These are phyloP conservation scores for Euproctis similis DNA, from an alignment of 2,888 invertebrate genomes.

Conservation along the genomic window DNA sequence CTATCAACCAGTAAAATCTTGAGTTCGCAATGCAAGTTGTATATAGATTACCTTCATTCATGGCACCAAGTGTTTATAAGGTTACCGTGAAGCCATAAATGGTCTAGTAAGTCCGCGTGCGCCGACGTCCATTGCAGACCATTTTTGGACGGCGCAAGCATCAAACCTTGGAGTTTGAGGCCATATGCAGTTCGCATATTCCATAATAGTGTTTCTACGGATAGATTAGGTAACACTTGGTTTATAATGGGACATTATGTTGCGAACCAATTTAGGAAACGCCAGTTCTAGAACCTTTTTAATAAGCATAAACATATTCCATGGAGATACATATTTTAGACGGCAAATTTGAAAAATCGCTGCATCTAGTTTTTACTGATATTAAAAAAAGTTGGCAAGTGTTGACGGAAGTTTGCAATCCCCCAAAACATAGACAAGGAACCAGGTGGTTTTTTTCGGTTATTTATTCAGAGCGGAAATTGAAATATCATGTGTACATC, in stretches of 20 bases:
- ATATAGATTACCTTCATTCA: slow-evolving; percentile 40
- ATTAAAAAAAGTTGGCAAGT: too few species aligned
- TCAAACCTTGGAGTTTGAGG: slow-evolving; percentile 38
- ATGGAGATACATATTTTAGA: too few species aligned
- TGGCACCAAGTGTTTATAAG: slow-evolving; percentile 42
- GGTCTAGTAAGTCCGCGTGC: slow-evolving; percentile 43
- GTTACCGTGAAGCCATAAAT: slow-evolving; percentile 58
- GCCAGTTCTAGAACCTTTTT: background rate
- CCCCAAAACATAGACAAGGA: background rate
- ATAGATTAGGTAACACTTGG: slow-evolving; percentile 13
- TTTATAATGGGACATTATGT: slow-evolving; percentile 17
- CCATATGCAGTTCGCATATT: slow-evolving; percentile 30
- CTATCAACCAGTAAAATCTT: too few species aligned
- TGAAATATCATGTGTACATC: slow-evolving; percentile 23
- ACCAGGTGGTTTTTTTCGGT: slow-evolving; percentile 3
- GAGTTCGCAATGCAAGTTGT: too few species aligned
- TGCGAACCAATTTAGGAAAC: slow-evolving; percentile 2
- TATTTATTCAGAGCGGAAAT: slow-evolving; percentile 38
- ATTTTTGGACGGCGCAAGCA: slow-evolving; percentile 50
- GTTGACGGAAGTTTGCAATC: too few species aligned
- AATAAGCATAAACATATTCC: too few species aligned
- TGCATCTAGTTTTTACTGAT: too few species aligned
- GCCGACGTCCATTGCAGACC: slow-evolving; percentile 42
- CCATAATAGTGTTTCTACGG: slow-evolving; percentile 23
- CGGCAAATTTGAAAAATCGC: too few species aligned